Conservation (phyloP, 2,797 vertebrate species). For the Taenioides sp. region DNA sequence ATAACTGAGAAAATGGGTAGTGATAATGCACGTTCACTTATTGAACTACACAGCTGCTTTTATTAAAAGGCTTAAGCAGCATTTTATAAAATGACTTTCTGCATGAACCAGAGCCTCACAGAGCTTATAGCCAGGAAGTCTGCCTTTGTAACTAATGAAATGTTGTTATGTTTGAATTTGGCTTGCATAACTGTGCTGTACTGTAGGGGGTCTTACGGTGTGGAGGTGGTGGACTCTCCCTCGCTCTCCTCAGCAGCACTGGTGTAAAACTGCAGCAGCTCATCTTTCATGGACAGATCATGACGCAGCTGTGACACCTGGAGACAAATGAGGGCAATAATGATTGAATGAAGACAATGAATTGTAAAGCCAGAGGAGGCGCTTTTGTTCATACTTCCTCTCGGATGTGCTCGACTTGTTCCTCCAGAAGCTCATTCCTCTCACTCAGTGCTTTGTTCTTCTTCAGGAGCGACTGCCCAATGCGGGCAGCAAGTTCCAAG, state of each 20-base stretch:
- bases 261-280: constrained; percentile 96
- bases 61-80: constrained; percentile 5
- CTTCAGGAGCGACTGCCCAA: constrained; percentile 96
- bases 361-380: background rate
- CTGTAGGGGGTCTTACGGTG: constrained; percentile 79
- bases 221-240: constrained; percentile 86
- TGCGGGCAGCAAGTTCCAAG: constrained; percentile 94
- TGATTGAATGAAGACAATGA: background rate
- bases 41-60: background rate
- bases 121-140: constrained; percentile 6
- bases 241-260: constrained; percentile 94
- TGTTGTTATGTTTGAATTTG: constrained; percentile 4
- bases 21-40: background rate
- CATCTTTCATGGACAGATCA: constrained; percentile 97
- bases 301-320: constrained; percentile 96
- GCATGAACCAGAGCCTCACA: background rate
- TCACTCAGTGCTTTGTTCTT: constrained; percentile 97
- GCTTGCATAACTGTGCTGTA: background rate
- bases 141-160: background rate
- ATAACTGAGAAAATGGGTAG: background rate
- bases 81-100: background rate
- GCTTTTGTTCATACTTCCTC: constrained; percentile 84
- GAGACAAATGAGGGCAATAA: background rate
- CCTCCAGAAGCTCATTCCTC: constrained; percentile 92
- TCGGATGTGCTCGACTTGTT: constrained; percentile 93